Evolutionary conservation across 2,113 vertebrate genomes (phyloP).

Genomic region (Nesoenas mayeri): DNA sequence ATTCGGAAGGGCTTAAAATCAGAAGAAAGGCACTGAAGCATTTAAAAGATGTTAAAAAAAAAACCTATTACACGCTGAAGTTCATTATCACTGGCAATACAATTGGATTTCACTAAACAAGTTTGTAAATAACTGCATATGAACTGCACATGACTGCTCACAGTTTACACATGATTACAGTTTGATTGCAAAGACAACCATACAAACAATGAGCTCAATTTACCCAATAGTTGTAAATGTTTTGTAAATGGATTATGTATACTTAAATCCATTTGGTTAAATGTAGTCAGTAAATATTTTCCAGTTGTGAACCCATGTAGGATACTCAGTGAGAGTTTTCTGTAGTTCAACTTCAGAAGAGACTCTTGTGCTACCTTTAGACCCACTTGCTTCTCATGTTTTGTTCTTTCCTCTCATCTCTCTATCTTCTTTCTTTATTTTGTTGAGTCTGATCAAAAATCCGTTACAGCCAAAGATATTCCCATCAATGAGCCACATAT

Average conservation of each 20-base stretch:
- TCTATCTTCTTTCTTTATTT: neutral
- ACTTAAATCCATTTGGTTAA: slow-evolving; percentile 56
- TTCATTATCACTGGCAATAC: slow-evolving; percentile 52
- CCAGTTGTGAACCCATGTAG: slow-evolving; percentile 36
- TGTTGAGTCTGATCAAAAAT: neutral
- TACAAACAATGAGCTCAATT: slow-evolving; percentile 71
- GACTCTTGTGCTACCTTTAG: neutral
- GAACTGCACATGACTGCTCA: slow-evolving; percentile 63
- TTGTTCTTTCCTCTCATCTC: neutral
- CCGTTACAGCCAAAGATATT: neutral
- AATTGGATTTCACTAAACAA: slow-evolving; percentile 58
- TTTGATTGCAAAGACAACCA: slow-evolving; percentile 65
- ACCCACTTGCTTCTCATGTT: neutral
- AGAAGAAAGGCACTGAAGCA: neutral
- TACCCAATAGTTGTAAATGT: slow-evolving; percentile 59
- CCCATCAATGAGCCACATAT: neutral
- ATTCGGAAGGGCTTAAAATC: neutral
- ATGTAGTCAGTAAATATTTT: slow-evolving; percentile 64
- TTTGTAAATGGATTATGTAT: slow-evolving; percentile 66
- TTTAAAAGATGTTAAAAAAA: slow-evolving; percentile 5
- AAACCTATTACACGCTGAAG: neutral
- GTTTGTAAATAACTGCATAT: slow-evolving; percentile 68
- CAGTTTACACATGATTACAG: slow-evolving; percentile 70
- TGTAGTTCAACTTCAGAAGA: neutral
- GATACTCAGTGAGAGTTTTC: neutral